Base-by-base conservation (phyloP, 2,888 invertebrate genomes). In the Luperina testacea region DNA sequence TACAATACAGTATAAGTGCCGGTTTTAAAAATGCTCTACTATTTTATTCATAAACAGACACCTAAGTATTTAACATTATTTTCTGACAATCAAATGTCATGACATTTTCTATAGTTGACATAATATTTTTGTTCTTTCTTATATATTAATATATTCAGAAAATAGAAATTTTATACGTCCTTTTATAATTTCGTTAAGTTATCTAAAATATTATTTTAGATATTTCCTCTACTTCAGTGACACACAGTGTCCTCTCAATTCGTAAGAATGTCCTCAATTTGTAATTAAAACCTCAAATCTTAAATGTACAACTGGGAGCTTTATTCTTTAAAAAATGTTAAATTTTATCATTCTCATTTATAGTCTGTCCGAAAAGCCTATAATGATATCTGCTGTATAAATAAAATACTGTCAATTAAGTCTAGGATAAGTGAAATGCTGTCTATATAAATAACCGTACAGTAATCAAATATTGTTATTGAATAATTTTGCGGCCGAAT, bases 351-450 rank as follows among this genome's bases (percentile, higher is more conserved):
- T 51, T 72, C 74, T 78, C 72, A 69, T 81, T 77, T 65, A 76
- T 27, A 57, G 57, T 77, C n/a, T 76, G 76, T 81, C 84, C 73
- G 71, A 32, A 72, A 80, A 76, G 77, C 67, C 72, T 77, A 77
- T 73, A 70, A 70, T 78, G 61, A 70, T 85, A 38, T 38, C 38
- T 38, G 83, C 63, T 83, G 80, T 77, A 81, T 78, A 70, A 81
- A 78, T 78, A 70, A 81, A 78, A 88, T 89, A 92, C 89, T 92
- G 94, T 94, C 94, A 94, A 94, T 94, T 94, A 94, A 89, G 86
- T 90, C 90, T 92, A 93, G 92, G 88, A 85, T 94, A 93, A 93
- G 92, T 85, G 65, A 88, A 83, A 88, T 79, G 81, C 80, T 86
- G 83, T 88, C 78, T 88, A 86, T 72, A 20, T 72, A 80, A 75